Percentiles rank a stretch among this genome's conserved stretches.
Conservation (phyloP, 2,797 vertebrate genomes). For the Artibeus lituratus region DNA sequence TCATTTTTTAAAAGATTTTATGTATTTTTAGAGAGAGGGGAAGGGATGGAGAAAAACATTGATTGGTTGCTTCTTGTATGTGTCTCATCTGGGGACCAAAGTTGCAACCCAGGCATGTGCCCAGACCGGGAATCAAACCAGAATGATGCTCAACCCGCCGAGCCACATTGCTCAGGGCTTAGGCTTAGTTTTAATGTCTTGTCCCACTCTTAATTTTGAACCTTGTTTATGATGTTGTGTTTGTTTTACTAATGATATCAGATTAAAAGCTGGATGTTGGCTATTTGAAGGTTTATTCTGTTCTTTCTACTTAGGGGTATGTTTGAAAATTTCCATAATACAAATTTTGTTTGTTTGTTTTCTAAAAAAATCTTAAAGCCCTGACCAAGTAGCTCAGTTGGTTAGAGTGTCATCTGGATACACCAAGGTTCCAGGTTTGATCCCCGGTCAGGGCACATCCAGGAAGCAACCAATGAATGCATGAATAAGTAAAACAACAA, state of each 20-base stretch:
- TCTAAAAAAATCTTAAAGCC: background rate
- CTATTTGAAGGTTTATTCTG: background rate
- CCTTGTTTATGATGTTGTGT: background rate
- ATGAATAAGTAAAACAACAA: background rate
- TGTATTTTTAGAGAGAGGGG: background rate
- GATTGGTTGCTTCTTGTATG: background rate
- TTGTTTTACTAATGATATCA: background rate
- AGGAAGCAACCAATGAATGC: background rate
- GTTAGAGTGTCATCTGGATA: background rate
- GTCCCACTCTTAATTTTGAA: background rate
- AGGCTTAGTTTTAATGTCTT: slow-evolving; percentile 26
- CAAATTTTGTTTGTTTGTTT: background rate
- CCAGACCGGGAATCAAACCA: background rate
- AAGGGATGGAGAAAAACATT: background rate
- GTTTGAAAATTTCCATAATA: slow-evolving; percentile 26
- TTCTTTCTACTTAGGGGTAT: background rate
- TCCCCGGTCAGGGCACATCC: background rate
- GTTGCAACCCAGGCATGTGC: background rate
- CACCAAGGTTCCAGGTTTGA: background rate
- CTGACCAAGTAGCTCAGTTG: background rate
- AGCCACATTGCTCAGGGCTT: background rate
- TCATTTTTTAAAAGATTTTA: background rate
- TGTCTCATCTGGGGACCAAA: background rate
- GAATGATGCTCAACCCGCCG: background rate
- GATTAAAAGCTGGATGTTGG: slow-evolving; percentile 32